Percentiles rank a stretch among this genome's conserved stretches.
These are phyloP conservation scores for Acronicta leporina DNA, from an alignment of 2,888 invertebrate genomes.

Conservation along the genomic window DNA sequence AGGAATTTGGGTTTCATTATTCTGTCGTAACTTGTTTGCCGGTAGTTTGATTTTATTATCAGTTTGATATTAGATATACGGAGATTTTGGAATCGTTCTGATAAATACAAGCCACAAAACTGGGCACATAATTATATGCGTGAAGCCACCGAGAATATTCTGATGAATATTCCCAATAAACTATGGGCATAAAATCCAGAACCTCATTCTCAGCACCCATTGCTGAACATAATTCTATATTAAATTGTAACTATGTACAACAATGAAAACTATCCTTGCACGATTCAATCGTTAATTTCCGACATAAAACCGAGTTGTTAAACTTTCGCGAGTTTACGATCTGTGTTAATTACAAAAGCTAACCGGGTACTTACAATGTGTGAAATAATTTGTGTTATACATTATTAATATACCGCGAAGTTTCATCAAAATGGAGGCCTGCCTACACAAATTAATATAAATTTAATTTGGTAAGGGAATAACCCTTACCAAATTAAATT, in stretches of 20 bases:
- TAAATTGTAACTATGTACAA: slow-evolving; percentile 43
- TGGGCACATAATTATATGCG: too few relatives aligned
- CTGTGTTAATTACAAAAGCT: slow-evolving; percentile 59
- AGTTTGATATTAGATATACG: slow-evolving; percentile 32
- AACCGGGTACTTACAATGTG: slow-evolving; percentile 47
- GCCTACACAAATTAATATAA: slow-evolving; percentile 26
- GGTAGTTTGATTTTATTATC: slow-evolving; percentile 50
- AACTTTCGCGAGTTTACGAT: slow-evolving; percentile 49
- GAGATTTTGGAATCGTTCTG: slow-evolving; percentile 22
- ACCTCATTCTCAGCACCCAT: background rate
- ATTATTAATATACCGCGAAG: slow-evolving; percentile 27
- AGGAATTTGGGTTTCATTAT: slow-evolving; percentile 36
- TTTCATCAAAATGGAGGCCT: slow-evolving; percentile 17
- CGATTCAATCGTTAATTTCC: slow-evolving; percentile 67
- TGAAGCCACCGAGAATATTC: too few relatives aligned
- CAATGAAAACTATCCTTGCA: slow-evolving; percentile 59
- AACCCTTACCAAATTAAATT: too few relatives aligned
- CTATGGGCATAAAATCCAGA: too few relatives aligned
- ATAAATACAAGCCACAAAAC: too few relatives aligned
- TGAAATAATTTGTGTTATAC: slow-evolving; percentile 37
- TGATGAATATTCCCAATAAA: too few relatives aligned
- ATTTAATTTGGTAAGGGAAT: slow-evolving; percentile 6
- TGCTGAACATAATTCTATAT: background rate
- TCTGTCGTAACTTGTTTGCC: slow-evolving; percentile 43
- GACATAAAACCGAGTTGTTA: slow-evolving; percentile 61